phyloP scores from a whole-genome alignment of 35 echinoderm and acorn worm genomes.

The Anneissia japonica region DNA sequence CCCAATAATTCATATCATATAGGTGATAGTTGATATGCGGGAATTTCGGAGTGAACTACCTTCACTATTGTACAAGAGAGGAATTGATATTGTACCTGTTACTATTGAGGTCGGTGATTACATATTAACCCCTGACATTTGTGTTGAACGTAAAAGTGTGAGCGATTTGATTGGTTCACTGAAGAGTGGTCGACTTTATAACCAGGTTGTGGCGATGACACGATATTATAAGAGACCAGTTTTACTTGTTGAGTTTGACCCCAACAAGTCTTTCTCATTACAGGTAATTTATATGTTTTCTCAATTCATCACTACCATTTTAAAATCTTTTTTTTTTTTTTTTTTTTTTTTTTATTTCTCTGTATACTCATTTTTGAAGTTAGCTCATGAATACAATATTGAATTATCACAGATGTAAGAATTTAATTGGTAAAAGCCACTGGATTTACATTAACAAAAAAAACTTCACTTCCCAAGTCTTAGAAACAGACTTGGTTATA shows the following conservation, averaged over 20 bases:
- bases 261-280: slow-evolving; percentile 86
- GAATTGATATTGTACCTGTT: slow-evolving; percentile 88
- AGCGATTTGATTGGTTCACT: slow-evolving; percentile 97
- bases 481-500: too few species aligned
- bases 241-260: slow-evolving; percentile 92
- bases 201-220: slow-evolving; percentile 72
- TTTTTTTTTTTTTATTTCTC: too few species aligned
- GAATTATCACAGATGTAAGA: too few species aligned
- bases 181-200: slow-evolving; percentile 78
- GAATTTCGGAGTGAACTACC: slow-evolving; percentile 91
- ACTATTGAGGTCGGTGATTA: slow-evolving; percentile 97
- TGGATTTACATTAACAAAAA: too few species aligned
- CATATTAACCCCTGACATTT: slow-evolving; percentile 94
- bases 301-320: too few species aligned
- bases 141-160: slow-evolving; percentile 94
- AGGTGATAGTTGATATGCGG: slow-evolving; percentile 97
- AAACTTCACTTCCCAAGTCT: too few species aligned
- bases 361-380: too few species aligned
- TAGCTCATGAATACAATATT: too few species aligned
- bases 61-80: slow-evolving; percentile 84
- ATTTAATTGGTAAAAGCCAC: too few species aligned
- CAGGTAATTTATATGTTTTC: slow-evolving; percentile 40
- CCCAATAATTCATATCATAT: too few species aligned
- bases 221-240: slow-evolving; percentile 87
- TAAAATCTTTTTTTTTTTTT: too few species aligned